Evolutionary conservation across 2,797 vertebrate species (phyloP).

Genomic region (Crax fasciolata): DNA sequence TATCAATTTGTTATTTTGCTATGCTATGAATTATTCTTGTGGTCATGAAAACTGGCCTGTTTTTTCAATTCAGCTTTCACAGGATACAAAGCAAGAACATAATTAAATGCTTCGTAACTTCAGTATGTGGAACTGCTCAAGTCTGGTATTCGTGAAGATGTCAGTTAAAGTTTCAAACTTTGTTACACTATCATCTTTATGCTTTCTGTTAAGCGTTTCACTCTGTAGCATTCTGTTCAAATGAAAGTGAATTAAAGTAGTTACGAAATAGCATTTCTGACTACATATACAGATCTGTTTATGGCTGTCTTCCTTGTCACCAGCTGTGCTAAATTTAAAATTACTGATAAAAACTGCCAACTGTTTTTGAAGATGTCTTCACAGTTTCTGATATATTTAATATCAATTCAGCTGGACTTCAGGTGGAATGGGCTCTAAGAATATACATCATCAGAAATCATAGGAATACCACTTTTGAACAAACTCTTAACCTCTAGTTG

Average conservation of each 20-base stretch:
- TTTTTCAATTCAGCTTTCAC: fast-evolving
- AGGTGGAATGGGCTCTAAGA: neutral
- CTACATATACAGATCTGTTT: neutral
- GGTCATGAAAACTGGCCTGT: neutral
- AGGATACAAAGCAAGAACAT: neutral
- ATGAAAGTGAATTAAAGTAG: neutral
- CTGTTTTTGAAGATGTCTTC: neutral
- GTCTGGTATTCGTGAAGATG: neutral
- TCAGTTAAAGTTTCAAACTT: neutral
- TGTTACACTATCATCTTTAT: neutral
- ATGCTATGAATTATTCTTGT: neutral
- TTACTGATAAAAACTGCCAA: neutral
- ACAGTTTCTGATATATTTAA: neutral
- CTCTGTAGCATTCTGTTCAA: neutral
- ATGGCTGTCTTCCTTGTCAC: neutral
- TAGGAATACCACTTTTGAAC: neutral
- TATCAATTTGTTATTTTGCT: neutral
- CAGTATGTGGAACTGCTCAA: neutral
- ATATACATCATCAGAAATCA: neutral
- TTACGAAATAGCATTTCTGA: neutral
- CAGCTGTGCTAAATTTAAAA: neutral
- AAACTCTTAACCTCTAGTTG: neutral
- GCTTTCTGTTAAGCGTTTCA: neutral
- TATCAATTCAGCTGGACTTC: neutral
- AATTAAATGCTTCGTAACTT: neutral